A percentile compares a stretch with the other conserved stretches of the same genome.
Conservation (phyloP, 2,113 vertebrate species). For the Onychostruthus taczanowskii region DNA sequence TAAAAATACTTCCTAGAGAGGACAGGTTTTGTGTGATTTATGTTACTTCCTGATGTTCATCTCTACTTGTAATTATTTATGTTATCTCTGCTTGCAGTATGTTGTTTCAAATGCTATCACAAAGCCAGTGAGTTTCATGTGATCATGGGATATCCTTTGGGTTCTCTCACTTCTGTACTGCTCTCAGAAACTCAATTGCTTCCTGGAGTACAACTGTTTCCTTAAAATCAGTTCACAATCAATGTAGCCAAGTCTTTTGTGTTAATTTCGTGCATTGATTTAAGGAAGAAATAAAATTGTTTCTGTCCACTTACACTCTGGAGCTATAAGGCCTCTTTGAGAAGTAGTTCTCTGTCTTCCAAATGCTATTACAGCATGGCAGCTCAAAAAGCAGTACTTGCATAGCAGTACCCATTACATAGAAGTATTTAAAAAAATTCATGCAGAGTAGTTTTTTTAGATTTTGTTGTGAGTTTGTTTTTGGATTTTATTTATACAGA, state of each 20-base stretch:
- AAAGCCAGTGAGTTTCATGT: not conserved
- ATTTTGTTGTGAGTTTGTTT: not conserved
- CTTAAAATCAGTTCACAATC: constrained; percentile 4
- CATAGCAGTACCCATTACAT: not conserved
- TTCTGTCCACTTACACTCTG: not conserved
- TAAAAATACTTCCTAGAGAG: not conserved
- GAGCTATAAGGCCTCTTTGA: not conserved
- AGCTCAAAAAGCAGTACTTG: not conserved
- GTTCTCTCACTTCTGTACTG: not conserved
- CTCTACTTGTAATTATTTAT: not conserved
- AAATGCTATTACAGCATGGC: not conserved
- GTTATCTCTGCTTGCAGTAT: not conserved
- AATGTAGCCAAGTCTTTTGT: not conserved
- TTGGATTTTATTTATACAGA: not conserved
- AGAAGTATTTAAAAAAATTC: not conserved
- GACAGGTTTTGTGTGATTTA: not conserved
- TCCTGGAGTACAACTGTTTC: not conserved
- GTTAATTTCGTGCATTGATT: not conserved
- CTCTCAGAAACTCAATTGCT: not conserved
- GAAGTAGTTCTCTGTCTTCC: not conserved
- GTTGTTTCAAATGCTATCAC: not conserved
- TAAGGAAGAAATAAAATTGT: not conserved
- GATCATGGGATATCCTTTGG: not conserved
- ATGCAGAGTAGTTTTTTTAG: not conserved
- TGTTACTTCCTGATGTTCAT: not conserved